Percentiles rank a stretch among this genome's conserved stretches.
phyloP scores from a whole-genome alignment of 2,797 vertebrate species.

The Gymnocypris eckloni region DNA sequence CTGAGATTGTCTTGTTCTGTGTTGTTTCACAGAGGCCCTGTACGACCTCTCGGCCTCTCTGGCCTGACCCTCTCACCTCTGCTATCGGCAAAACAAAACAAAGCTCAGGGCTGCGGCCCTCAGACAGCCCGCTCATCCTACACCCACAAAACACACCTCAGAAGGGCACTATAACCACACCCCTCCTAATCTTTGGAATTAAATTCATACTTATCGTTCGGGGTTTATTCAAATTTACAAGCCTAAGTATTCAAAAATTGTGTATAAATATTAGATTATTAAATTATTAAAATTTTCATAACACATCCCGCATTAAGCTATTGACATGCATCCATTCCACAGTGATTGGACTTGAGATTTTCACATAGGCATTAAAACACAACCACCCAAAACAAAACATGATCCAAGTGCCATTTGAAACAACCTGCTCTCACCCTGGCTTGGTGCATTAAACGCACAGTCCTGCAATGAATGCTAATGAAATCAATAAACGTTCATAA shows the following conservation, averaged over 20 bases:
- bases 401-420: not conserved
- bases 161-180: not conserved
- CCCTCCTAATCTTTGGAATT: not conserved
- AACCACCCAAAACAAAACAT: conserved; percentile 15
- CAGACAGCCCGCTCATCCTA: conserved; percentile 43
- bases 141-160: conserved; percentile 54
- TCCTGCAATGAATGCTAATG: conserved; percentile 77
- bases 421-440: not conserved
- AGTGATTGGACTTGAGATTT: not conserved
- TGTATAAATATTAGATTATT: not conserved
- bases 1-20: conserved; percentile 80
- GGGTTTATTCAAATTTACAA: not conserved
- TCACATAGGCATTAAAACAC: not conserved
- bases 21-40: conserved; percentile 51
- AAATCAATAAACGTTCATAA: conserved; percentile 81
- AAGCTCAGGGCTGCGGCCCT: conserved; percentile 66
- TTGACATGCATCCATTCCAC: not conserved
- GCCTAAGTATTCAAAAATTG: not conserved
- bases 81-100: conserved; percentile 86
- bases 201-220: not conserved
- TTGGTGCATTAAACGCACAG: not conserved
- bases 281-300: not conserved
- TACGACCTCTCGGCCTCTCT: conserved; percentile 66
- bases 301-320: not conserved
- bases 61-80: conserved; percentile 85